phyloP scores from a whole-genome alignment of 2,797 vertebrate species.

The Microchirus variegatus region DNA sequence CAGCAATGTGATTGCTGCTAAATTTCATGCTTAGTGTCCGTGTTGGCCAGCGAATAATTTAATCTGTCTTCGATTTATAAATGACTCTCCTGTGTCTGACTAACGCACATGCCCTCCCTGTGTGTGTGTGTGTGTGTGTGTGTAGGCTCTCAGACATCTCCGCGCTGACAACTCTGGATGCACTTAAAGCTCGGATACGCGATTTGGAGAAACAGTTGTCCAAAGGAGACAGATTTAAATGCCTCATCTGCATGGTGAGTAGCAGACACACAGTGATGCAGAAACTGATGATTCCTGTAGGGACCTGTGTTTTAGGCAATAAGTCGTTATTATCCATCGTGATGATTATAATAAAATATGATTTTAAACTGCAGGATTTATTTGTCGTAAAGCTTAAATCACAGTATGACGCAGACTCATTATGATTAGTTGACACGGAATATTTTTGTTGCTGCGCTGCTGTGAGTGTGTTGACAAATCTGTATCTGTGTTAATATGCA shows the following conservation, averaged over 20 bases:
- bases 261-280: conserved; percentile 17
- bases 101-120: conserved; percentile 47
- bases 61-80: conserved; percentile 83
- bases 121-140: conserved; percentile 46
- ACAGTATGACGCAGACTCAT: background rate
- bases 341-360: background rate
- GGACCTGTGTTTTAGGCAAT: conserved; percentile 18
- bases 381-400: background rate
- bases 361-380: background rate
- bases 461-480: background rate
- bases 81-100: conserved; percentile 73
- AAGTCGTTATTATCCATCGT: conserved; percentile 13
- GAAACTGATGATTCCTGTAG: conserved; percentile 8
- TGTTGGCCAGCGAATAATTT: conserved; percentile 82
- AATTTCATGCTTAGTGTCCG: conserved; percentile 83
- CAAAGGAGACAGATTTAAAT: conserved; percentile 98
- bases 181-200: conserved; percentile 95
- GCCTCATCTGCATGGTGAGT: conserved; percentile 99
- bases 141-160: conserved; percentile 91
- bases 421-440: background rate
- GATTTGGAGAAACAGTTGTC: conserved; percentile 98
- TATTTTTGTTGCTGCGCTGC: too few species aligned
- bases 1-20: conserved; percentile 79
- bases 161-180: conserved; percentile 92
- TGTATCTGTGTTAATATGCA: background rate